Evolutionary conservation across 2,113 vertebrate species (phyloP).

Genomic region (Tachysurus vachellii): DNA sequence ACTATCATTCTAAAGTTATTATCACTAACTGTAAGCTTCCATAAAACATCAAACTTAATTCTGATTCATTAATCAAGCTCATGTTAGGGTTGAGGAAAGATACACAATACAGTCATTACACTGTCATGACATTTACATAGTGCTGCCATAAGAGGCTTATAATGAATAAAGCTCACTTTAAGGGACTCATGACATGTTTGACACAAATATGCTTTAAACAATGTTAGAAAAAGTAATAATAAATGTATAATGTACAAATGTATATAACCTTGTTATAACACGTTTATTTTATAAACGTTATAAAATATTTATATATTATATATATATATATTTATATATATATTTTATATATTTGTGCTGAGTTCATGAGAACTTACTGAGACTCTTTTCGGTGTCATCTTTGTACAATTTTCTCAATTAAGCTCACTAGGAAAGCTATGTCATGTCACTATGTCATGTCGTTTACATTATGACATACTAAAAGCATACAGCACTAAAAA

Average conservation of each 20-base stretch:
- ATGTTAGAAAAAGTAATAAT: background rate
- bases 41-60: background rate
- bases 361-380: background rate
- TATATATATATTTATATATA: no score
- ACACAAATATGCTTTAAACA: background rate
- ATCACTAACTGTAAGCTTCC: background rate
- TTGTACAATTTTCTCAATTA: background rate
- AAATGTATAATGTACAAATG: background rate
- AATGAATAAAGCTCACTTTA: background rate
- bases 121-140: background rate
- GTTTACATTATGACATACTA: background rate
- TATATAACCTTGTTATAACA: background rate
- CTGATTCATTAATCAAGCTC: background rate
- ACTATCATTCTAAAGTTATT: background rate
- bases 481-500: background rate
- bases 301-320: no score
- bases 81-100: background rate
- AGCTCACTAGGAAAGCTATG: background rate
- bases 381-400: background rate
- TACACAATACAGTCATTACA: background rate
- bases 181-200: background rate
- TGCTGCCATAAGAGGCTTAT: background rate
- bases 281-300: no score
- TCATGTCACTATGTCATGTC: background rate
- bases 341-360: background rate